Percentiles rank a stretch among this genome's conserved stretches.
Evolutionary conservation across 2,797 vertebrate species (phyloP).

Genomic region (Alfaro cultratus): DNA sequence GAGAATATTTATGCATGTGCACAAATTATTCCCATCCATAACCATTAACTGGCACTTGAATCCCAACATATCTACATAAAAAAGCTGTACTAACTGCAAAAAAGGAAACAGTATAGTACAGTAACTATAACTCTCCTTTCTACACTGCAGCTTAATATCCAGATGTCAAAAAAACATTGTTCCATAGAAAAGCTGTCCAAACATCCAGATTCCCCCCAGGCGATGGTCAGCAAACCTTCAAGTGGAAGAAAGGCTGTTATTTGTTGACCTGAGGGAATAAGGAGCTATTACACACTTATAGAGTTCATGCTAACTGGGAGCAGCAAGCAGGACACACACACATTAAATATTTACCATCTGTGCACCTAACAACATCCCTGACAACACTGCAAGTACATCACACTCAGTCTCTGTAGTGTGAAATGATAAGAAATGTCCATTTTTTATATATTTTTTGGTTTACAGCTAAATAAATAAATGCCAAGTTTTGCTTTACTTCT

Average conservation of each 20-base stretch:
- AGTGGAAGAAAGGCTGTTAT: constrained; percentile 20
- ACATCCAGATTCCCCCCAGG: constrained; percentile 6
- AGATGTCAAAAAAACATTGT: constrained; percentile 10
- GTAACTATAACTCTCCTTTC: not conserved
- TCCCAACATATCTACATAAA: not conserved
- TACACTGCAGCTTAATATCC: not conserved
- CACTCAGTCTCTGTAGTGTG: constrained; percentile 26
- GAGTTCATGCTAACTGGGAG: constrained; percentile 42
- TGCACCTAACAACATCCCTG: constrained; percentile 47
- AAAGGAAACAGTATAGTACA: not conserved
- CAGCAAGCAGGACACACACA: constrained; percentile 47
- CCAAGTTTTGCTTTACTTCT: not conserved
- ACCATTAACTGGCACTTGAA: not conserved
- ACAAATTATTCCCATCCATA: not conserved
- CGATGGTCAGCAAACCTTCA: constrained; percentile 17
- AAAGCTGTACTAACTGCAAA: not conserved
- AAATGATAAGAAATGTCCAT: constrained; percentile 23
- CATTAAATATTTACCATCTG: constrained; percentile 68
- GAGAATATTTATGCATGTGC: not conserved
- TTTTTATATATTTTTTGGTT: not conserved
- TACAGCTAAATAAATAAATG: not conserved
- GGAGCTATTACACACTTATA: constrained; percentile 33
- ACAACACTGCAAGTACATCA: constrained; percentile 47
- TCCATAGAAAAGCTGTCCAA: not conserved
- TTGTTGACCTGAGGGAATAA: constrained; percentile 21